Evolutionary conservation across 92 coral and sea anemone genomes (phyloP), one percentile per base, ranked within the genome.

Genomic region (Phenganax subtilis): DNA sequence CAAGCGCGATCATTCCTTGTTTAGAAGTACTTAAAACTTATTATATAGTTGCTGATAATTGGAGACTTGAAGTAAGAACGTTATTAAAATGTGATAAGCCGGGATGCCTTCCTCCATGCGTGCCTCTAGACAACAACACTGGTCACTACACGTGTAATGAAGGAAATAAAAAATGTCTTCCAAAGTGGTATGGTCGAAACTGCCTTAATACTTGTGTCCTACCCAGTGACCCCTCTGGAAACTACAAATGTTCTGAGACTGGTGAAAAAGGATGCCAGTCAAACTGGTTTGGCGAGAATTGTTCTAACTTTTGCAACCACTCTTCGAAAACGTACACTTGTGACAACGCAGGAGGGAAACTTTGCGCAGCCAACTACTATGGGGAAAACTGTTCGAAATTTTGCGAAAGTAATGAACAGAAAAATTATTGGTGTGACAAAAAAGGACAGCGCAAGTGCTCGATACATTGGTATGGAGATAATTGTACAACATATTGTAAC

Each of bases 271-370:
- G 84, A 63, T 92, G 97, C 64, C 56, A 82, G 3, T 54, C 85
- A 16, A 72, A 93, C 85, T 93, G 96, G 97, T 91, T 77, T 80
- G 96, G 91, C 12, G 83, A 87, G 16, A 53, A 78, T 60, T 78
- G 82, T 62, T 57, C 72, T 31, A 77, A 78, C 17, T 85, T 76
- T 58, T 92, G 97, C 71, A n/a, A 67, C 14, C 47, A 37, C 67
- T 31, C 44, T 7, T 66, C 72, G 8, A 15, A 3, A 64, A 78
- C 72, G n/a, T n/a, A n/a, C n/a, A n/a, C n/a, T n/a, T n/a, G n/a
- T n/a, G n/a, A n/a, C n/a, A n/a, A n/a, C n/a, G 5, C 52, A 7
- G 78, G 60, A 47, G 9, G 17, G 20, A 82, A 47, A 82, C 75
- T 71, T 12, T 91, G 96, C 81, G 66, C 76, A n/a, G 71, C 71